Conservation (phyloP, 2,797 vertebrate genomes). For the Sphaeramia orbicularis region DNA sequence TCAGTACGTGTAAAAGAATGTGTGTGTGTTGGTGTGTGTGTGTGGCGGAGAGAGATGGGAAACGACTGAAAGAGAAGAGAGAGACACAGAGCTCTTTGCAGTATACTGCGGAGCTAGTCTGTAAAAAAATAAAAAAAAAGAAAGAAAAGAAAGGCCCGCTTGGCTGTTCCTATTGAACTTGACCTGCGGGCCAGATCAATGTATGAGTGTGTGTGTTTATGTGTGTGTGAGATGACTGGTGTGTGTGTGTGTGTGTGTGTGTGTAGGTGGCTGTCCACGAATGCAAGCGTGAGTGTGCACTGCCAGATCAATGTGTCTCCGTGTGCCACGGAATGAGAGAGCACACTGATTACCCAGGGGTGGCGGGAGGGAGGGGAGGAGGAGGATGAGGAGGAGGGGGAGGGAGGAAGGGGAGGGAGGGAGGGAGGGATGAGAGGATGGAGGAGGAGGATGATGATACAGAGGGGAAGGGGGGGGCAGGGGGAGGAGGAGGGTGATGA, state of each 20-base stretch:
- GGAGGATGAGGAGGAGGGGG: conserved; percentile 26
- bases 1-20: conserved; percentile 23
- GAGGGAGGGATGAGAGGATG: conserved; percentile 55
- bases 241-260: conserved; percentile 61
- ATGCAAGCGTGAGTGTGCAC: conserved; percentile 44
- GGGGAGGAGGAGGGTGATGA: conserved; percentile 36
- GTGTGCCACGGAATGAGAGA: conserved; percentile 87
- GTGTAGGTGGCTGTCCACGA: conserved; percentile 25
- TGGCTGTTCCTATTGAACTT: conserved; percentile 88
- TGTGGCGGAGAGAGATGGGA: conserved; percentile 19
- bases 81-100: conserved; percentile 63
- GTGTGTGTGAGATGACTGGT: conserved; percentile 51
- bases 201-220: conserved; percentile 71
- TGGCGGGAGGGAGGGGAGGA: conserved; percentile 47
- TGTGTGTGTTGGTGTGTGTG: neutral
- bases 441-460: conserved; percentile 68
- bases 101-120: conserved; percentile 69
- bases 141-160: conserved; percentile 59
- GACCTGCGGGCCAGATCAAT: conserved; percentile 88
- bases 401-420: conserved; percentile 21
- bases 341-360: conserved; percentile 87
- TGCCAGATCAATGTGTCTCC: conserved; percentile 81
- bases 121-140: conserved; percentile 73
- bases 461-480: conserved; percentile 36
- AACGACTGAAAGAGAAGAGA: conserved; percentile 21